Percentiles rank a stretch among this genome's conserved stretches.
Conservation (phyloP, 2,888 invertebrate genomes). For the Hypena proboscidalis region DNA sequence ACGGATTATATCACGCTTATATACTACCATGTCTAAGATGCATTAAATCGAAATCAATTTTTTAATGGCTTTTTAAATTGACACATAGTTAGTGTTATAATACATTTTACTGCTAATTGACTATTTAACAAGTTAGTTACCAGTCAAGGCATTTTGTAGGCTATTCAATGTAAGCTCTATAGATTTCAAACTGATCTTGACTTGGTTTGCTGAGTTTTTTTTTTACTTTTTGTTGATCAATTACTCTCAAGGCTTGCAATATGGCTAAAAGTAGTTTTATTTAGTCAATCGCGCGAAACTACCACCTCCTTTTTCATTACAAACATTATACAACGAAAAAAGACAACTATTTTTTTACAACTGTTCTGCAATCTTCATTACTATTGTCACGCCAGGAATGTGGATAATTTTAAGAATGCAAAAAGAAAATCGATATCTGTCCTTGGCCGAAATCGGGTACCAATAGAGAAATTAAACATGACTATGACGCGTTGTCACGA, state of each 20-base stretch:
- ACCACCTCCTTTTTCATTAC: slow-evolving; percentile 22
- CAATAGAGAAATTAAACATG: slow-evolving; percentile 30
- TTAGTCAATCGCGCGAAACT: slow-evolving; percentile 10
- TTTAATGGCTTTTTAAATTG: too few relatives aligned
- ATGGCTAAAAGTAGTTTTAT: background rate
- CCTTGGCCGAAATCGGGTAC: slow-evolving; percentile 36
- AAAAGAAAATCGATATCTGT: slow-evolving; percentile 33
- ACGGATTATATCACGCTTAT: too few relatives aligned
- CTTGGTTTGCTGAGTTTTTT: background rate
- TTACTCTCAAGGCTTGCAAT: slow-evolving; percentile 3
- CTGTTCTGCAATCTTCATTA: slow-evolving; percentile 53
- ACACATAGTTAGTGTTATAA: too few relatives aligned
- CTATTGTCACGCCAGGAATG: slow-evolving; percentile 53
- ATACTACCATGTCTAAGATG: too few relatives aligned
- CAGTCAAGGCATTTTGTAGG: too few relatives aligned
- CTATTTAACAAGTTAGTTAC: too few relatives aligned
- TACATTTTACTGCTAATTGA: too few relatives aligned
- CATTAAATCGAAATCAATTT: too few relatives aligned
- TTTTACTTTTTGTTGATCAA: background rate
- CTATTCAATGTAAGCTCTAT: too few relatives aligned
- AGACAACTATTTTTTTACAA: slow-evolving; percentile 37
- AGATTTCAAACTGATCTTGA: background rate
- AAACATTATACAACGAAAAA: slow-evolving; percentile 33
- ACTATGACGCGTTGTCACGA: slow-evolving; percentile 22
- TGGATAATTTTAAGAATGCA: slow-evolving; percentile 41